These are phyloP conservation scores for Agrochola lychnidis DNA, from an alignment of 2,888 invertebrate species.

Conservation along the genomic window DNA sequence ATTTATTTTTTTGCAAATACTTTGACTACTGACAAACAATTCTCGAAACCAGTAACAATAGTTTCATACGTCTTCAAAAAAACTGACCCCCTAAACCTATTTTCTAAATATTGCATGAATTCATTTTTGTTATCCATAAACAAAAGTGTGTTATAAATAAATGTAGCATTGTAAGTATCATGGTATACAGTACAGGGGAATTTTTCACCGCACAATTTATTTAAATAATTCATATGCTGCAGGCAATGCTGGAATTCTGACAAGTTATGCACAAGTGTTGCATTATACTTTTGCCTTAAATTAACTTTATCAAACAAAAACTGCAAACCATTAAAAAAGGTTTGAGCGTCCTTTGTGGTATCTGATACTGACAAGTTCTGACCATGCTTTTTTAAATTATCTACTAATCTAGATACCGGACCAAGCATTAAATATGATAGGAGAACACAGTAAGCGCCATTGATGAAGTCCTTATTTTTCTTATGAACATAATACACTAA, in stretches of 20 bases:
- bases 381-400: conserved; percentile 8
- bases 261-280: conserved; percentile 65
- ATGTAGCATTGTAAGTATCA: conserved; percentile 68
- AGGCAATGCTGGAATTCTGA: conserved; percentile 74
- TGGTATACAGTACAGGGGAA: conserved; percentile 64
- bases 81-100: conserved; percentile 18
- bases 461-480: conserved; percentile 56
- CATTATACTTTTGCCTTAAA: conserved; percentile 15
- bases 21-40: conserved; percentile 36
- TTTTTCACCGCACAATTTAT: conserved; percentile 67
- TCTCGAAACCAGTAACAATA: conserved; percentile 51
- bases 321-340: conserved; percentile 43
- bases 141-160: conserved; percentile 68
- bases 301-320: conserved; percentile 49
- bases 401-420: conserved; percentile 14
- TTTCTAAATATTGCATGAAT: conserved; percentile 48
- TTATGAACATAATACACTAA: conserved; percentile 68
- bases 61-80: conserved; percentile 37
- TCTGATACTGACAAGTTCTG: not conserved
- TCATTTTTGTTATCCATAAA: conserved; percentile 46
- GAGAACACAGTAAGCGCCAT: conserved; percentile 66
- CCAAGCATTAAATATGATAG: conserved; percentile 60
- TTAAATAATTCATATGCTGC: conserved; percentile 74
- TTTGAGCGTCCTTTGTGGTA: not conserved
- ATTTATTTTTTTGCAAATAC: not conserved